Base-by-base conservation (phyloP, 1,140 invertebrate genomes). In the Andricus grossulariae region DNA sequence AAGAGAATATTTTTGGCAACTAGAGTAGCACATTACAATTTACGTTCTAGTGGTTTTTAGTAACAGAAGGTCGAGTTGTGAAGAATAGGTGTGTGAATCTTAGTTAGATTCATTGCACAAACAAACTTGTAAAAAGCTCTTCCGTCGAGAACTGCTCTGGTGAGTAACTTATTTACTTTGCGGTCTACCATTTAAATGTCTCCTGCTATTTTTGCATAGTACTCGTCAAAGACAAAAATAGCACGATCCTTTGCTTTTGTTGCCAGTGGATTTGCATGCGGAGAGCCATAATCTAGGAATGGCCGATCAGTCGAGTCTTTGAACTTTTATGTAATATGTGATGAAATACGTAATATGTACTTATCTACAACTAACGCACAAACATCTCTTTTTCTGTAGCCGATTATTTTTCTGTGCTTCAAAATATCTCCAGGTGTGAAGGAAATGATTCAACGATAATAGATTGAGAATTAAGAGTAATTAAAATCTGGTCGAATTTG, bases 141-240 rank as follows among this genome's bases (percentile, higher is more conserved):
- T 66, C 25, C 25, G 60, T n/a, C 15, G 60, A 45, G 60, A 66
- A 32, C n/a, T 55, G 71, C 74, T 73, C 50, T 78, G 49, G 72
- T 74, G 72, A 74, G 72, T 71, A 74, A 78, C 70, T 39, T 16
- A 73, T 71, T 73, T 77, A 77, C 72, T 25, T 77, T 55, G 45
- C 54, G 71, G 76, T 73, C 72, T 66, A 50, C 18, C 10, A 66
- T 66, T 66, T 66, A 70, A 70, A 73, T 57, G 55, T 51, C 71
- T 73, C 71, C 71, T 57, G 79, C 74, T 82, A 82, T 78, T 80
- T 82, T 82, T 75, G 76, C 72, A 72, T 71, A 55, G 15, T 71
- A 71, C 72, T 78, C 72, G 66, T 74, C 45, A 32, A 74, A 21
- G 80, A 25, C 80, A 73, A 54, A 72, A 83, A 81, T 83, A 83